Evolutionary conservation across 2,888 invertebrate genomes (phyloP), one percentile per base, ranked within the genome.

Genomic region (Anoplius nigerrimus): DNA sequence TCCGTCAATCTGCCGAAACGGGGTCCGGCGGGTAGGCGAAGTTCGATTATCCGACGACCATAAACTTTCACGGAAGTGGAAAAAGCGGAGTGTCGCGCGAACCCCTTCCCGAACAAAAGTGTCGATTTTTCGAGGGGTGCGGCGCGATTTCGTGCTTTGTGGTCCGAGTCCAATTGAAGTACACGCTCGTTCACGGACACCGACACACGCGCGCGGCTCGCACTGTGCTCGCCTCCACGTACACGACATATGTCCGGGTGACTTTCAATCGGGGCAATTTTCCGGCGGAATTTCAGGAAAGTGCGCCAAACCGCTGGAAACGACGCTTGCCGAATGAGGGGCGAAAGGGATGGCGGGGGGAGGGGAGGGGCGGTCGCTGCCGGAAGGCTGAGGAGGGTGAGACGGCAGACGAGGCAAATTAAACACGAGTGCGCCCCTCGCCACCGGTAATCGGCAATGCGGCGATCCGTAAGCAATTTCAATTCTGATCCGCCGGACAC

Each of bases 21-120:
- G 24, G 11, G 46, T 21, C 13, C 16, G 43, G 11, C n/a, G n/a
- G 15, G 55, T 13, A 3, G 55, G 55, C 2, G 15, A 34, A 13
- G 61, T 27, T 52, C 62, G 61, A 73, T 72, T 74, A 68, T 70
- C 60, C 66, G 43, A 52, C 53, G 27, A 22, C 66, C 70, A 66
- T 74, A 73, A 74, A 73, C 63, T 59, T 73, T 62, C 68, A 61
- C 56, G 34, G 69, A 72, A 68, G 73, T 64, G 73, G 74, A 73
- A 71, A n/a, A 73, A 73, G 67, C 56, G 62, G 34, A 34, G 11
- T 34, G 34, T 11, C 22, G 51, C 45, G 57, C 56, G 67, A 54
- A 66, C 67, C 74, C 72, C 62, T 67, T 62, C 53, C 4, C 45
- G 48, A 48, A 72, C 68, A 72, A 72, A 65, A 58, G 58, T 66